These are phyloP conservation scores for Acrossocheilus wenchowensis DNA, from an alignment of 2,797 vertebrate genomes.

Conservation along the genomic window DNA sequence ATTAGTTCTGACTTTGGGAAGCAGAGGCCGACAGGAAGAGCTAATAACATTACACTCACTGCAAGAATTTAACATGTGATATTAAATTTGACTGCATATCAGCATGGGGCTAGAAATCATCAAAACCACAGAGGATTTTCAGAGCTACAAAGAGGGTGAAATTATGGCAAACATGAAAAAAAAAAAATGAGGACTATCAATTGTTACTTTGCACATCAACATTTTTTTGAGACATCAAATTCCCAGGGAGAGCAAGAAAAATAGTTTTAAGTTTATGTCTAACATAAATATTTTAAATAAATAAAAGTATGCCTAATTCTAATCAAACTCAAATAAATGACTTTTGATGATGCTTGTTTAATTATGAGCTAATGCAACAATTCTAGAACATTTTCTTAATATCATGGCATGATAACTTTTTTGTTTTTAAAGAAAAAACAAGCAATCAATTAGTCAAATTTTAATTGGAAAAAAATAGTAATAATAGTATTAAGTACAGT, in stretches of 20 bases:
- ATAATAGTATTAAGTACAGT: neutral
- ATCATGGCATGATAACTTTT: neutral
- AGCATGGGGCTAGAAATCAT: slow-evolving; percentile 38
- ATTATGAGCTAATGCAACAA: neutral
- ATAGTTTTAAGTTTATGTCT: neutral
- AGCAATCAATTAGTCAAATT: too few species aligned
- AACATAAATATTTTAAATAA: neutral
- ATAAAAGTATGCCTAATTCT: neutral
- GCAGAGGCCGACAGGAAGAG: neutral
- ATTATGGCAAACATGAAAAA: neutral
- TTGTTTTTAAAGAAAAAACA: neutral
- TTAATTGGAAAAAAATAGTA: neutral
- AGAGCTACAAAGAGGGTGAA: neutral
- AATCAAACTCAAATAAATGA: neutral
- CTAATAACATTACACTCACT: slow-evolving; percentile 56
- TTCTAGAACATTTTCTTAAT: neutral
- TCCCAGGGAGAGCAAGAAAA: slow-evolving; percentile 8
- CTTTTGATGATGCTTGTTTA: neutral
- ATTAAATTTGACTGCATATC: slow-evolving; percentile 29
- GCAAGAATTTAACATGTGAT: slow-evolving; percentile 62
- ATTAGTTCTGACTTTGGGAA: slow-evolving; percentile 44
- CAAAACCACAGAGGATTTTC: slow-evolving; percentile 9
- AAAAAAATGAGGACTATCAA: neutral
- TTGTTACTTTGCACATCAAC: too few species aligned
- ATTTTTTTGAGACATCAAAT: slow-evolving; percentile 4